Base-by-base conservation (phyloP, 2,888 invertebrate genomes). In the Diadegma fenestrale region DNA sequence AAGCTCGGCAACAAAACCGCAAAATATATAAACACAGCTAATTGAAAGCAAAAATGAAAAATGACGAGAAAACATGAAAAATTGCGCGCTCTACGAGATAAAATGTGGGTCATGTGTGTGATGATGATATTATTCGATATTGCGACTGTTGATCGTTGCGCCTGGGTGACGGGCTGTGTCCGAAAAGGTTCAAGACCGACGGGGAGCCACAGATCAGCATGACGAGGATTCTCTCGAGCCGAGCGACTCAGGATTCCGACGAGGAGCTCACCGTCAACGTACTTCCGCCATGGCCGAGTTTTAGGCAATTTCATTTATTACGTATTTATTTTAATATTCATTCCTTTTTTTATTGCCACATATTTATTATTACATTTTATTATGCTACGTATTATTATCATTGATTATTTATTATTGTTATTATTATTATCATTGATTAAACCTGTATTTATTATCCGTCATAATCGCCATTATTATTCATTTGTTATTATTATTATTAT, bases 261-360 rank as follows among this genome's bases (percentile, higher is more conserved):
- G 94, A 94, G 91, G 94, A 94, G 90, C 93, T 94, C 92, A 93
- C 92, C 91, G 93, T 93, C 91, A 93, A 93, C 92, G 94, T 94
- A 90, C 93, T 94, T 89, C 94, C 94, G 88, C 94, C 94, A 87
- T 94, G 94, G 94, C 94, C 94, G 88, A 94, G 93, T 92, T 94
- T 94, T 94, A 94, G 94, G 94, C 94, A 94, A 94, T 94, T 94
- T 94, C 93, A 93, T 93, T 93, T 93, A 87, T 93, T 93, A 78
- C 78, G 68, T 78, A 93, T 93, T 93, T 92, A 93, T 92, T 77
- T 58, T 93, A 92, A 90, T 92, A 91, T 92, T 86, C 89, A 89
- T 89, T 75, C 89, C 90, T 90, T 90, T 89, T 88, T 87, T 91
- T 80, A 85, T 78, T 85, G 83, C 85, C 80, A 83, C 63, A 77